Conservation (phyloP, 2,113 vertebrate genomes). For the Urocynchramus pylzowi region DNA sequence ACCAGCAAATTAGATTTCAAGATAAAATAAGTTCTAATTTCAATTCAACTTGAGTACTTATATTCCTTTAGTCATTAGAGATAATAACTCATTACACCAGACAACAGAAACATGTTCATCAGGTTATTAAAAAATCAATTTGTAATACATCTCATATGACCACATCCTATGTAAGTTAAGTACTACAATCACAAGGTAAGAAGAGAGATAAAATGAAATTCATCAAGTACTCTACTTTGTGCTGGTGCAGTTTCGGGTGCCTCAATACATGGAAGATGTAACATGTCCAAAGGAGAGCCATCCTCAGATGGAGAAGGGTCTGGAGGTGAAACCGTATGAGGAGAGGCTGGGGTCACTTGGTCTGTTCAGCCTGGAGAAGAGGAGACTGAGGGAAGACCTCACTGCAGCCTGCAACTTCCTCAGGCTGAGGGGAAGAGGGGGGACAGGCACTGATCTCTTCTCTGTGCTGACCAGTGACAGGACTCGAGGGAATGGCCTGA, state of each 20-base stretch:
- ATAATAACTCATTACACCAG: background rate
- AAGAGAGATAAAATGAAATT: background rate
- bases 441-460: background rate
- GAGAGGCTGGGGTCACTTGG: background rate
- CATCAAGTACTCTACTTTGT: background rate
- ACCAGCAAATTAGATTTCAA: background rate
- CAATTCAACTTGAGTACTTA: background rate
- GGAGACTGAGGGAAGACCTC: background rate
- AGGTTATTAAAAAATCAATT: background rate
- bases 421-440: rapidly evolving
- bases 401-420: background rate
- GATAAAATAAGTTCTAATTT: background rate
- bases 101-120: background rate
- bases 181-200: background rate
- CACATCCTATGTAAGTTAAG: background rate
- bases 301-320: background rate
- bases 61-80: background rate
- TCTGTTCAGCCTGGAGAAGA: background rate
- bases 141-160: background rate
- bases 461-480: background rate
- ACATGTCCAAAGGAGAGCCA: background rate
- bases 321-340: rapidly evolving
- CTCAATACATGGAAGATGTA: background rate
- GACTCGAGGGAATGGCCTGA: background rate
- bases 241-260: background rate